phyloP scores from a whole-genome alignment of 2,113 vertebrate genomes.

The Antechinus stuartii region DNA sequence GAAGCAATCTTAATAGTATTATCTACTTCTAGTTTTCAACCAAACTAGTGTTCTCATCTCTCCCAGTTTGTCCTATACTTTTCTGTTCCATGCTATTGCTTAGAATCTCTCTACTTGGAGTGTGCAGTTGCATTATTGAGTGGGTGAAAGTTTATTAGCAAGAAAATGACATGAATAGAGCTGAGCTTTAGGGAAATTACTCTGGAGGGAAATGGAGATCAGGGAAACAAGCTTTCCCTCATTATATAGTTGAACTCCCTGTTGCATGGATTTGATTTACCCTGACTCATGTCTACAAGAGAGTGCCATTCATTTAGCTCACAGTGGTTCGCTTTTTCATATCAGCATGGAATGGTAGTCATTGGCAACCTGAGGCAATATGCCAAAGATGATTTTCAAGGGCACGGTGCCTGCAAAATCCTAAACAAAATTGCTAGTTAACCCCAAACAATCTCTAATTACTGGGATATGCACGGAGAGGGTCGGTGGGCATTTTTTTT shows the following conservation, averaged over 20 bases:
- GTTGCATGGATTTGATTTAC: background rate
- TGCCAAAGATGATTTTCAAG: conserved; percentile 1
- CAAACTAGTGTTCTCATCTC: background rate
- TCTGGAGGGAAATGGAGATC: background rate
- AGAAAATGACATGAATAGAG: background rate
- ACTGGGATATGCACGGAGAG: background rate
- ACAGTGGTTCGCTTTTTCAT: background rate
- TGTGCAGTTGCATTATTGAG: background rate
- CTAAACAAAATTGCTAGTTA: background rate
- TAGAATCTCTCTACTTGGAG: background rate
- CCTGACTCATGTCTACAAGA: background rate
- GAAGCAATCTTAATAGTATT: background rate
- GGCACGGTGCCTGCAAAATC: background rate
- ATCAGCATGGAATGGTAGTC: background rate
- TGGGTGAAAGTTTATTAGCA: background rate
- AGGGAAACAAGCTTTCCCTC: background rate
- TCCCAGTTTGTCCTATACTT: background rate
- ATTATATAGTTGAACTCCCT: background rate
- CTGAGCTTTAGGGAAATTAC: background rate
- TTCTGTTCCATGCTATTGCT: background rate
- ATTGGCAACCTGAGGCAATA: background rate
- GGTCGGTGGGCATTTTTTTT: background rate
- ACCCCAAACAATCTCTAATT: background rate
- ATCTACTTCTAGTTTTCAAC: background rate
- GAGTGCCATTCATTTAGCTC: background rate